A percentile compares a stretch with the other conserved stretches of the same genome.
These are phyloP conservation scores for Lysandra coridon DNA, from an alignment of 2,888 invertebrate genomes.

Conservation along the genomic window DNA sequence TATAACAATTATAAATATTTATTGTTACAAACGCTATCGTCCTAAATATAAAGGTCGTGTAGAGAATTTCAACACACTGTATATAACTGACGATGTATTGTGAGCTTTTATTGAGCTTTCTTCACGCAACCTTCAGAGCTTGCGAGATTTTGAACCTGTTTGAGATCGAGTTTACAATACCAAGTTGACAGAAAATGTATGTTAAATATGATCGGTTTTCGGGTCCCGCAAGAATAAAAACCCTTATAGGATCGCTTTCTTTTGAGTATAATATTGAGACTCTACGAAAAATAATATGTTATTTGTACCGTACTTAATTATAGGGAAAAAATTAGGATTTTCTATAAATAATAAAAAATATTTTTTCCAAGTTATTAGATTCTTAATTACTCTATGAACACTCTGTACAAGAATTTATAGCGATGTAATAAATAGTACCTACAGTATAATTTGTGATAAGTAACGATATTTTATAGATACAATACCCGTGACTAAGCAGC, in stretches of 20 bases:
- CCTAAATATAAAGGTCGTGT: slow-evolving; percentile 2
- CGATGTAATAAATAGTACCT: not conserved
- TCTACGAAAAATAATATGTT: too few relatives aligned
- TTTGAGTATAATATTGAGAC: too few relatives aligned
- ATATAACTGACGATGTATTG: slow-evolving; percentile 10
- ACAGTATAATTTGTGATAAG: not conserved
- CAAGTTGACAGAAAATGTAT: not conserved
- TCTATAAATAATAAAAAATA: too few relatives aligned
- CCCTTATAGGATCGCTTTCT: too few relatives aligned
- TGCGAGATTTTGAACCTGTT: slow-evolving; percentile 21
- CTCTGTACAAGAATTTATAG: too few relatives aligned
- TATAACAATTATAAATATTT: slow-evolving; percentile 2
- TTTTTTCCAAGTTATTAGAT: too few relatives aligned
- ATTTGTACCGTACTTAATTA: too few relatives aligned
- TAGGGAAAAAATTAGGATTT: too few relatives aligned
- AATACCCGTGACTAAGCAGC: not conserved
- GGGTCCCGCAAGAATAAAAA: too few relatives aligned
- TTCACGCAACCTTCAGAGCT: slow-evolving; percentile 18
- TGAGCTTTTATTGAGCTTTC: slow-evolving; percentile 23
- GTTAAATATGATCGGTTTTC: not conserved
- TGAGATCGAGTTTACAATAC: slow-evolving; percentile 13
- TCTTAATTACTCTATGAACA: too few relatives aligned
- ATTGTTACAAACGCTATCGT: slow-evolving; percentile 1
- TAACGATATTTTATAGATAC: not conserved
- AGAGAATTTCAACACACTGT: not conserved